Base-by-base conservation (phyloP, 2,113 vertebrate species). In the Elgaria multicarinata region DNA sequence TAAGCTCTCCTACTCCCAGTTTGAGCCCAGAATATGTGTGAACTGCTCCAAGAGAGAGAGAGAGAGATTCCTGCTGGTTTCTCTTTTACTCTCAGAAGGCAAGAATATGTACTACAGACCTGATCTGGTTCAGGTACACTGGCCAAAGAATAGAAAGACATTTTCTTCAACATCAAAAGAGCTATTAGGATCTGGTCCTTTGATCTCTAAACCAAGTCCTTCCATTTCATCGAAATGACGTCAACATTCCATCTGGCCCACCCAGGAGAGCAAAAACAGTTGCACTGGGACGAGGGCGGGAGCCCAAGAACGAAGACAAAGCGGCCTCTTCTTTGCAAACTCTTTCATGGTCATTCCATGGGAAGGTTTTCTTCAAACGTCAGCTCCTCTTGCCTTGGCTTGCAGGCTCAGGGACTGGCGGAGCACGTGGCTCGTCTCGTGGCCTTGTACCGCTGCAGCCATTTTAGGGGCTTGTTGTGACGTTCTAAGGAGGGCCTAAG, bases 181-280 rank as follows among this genome's bases (percentile, higher is more conserved):
- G 5, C 24, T 7, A 39, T 66, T 16, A 87, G 28, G 39, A 20
- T 83, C 80, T 62, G 6, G 28, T n/a, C 58, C 36, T n/a, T 39
- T 83, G 53, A 89, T 36, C 39, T 44, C 8, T 42, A 71, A 81
- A 26, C 31, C 36, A 71, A 88, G 67, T n/a, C 39, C 79, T 89
- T 42, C 13, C 9, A 64, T 74, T 83, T 46, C 50, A 76, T 76
- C 36, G 31, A 18, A 64, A 31, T 7, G 31, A 33, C n/a, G 62
- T 76, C 55, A 75, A 36, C 53, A n/a, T 66, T 77, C 69, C 31
- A 74, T 16, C 67, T 75, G 80, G 79, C 50, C 87, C 79, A 75
- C 79, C 87, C 87, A 88, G 53, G 79, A 81, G n/a, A 53, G 62
- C 64, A 69, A 53, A 67, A 87, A 50, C 22, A 39, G 83, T 39